These are phyloP conservation scores for Dysidea cf. avara DNA, from an alignment of 37 sponge, comb jelly and placozoan species.

Conservation along the genomic window DNA sequence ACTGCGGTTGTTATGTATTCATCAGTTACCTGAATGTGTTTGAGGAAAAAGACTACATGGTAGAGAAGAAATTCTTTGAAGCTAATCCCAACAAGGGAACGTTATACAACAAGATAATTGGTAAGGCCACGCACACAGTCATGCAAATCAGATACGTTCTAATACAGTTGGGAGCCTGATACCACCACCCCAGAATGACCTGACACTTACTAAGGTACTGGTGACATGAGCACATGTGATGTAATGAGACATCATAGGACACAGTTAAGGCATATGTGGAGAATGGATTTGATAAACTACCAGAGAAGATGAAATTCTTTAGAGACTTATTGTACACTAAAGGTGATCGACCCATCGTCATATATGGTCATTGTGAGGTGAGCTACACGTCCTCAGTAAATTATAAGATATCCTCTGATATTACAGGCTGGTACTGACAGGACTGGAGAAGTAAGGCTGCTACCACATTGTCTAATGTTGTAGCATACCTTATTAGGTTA, in stretches of 20 bases:
- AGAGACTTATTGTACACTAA: conserved; percentile 21
- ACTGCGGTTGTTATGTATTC: not conserved
- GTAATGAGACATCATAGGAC: conserved; percentile 8
- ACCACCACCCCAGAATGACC: conserved; percentile 49
- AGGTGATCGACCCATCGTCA: conserved; percentile 38
- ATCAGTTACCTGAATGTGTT: conserved; percentile 73
- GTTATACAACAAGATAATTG: conserved; percentile 59
- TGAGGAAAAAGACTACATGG: conserved; percentile 53
- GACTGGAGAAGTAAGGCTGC: conserved; percentile 65
- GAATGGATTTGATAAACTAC: conserved; percentile 25
- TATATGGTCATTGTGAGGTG: conserved; percentile 89
- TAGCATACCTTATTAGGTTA: conserved; percentile 49
- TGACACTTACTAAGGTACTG: conserved; percentile 44
- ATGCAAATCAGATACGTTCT: too few relatives aligned
- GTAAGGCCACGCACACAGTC: too few relatives aligned
- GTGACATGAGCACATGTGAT: conserved; percentile 1
- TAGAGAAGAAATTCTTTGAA: conserved; percentile 72
- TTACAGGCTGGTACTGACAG: conserved; percentile 65
- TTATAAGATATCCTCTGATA: not conserved
- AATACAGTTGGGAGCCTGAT: conserved; percentile 41
- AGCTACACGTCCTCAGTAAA: too few relatives aligned
- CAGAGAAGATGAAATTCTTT: conserved; percentile 40
- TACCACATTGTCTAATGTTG: too few relatives aligned
- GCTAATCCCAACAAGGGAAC: conserved; percentile 37
- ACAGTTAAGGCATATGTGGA: conserved; percentile 56